Conservation (phyloP, 2,797 vertebrate species). For the Cossypha heuglini region DNA sequence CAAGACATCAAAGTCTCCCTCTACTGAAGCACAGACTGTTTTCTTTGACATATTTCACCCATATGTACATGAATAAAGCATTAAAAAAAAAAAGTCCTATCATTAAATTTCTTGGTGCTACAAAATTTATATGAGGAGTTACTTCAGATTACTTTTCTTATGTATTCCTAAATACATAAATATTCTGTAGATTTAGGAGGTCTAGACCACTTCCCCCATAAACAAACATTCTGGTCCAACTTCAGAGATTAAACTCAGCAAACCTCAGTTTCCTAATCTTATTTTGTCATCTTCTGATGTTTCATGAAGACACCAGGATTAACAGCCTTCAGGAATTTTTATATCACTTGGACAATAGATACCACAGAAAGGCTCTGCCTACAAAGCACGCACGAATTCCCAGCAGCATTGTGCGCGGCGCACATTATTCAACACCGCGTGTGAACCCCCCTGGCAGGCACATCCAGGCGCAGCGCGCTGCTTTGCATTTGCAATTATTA, state of each 20-base stretch:
- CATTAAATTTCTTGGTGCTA: not conserved
- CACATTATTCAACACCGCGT: not conserved
- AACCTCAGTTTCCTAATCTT: not conserved
- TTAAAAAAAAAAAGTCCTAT: not conserved
- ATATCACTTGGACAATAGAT: not conserved
- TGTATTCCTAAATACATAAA: not conserved
- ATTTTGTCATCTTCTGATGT: not conserved
- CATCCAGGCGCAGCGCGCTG: not conserved
- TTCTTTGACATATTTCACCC: not conserved
- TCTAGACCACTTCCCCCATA: not conserved
- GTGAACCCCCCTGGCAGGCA: not conserved
- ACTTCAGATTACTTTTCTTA: not conserved
- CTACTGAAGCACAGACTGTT: not conserved
- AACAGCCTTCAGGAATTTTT: not conserved
- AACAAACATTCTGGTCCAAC: not conserved
- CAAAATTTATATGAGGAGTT: not conserved
- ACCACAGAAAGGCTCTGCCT: not conserved
- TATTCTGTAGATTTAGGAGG: not conserved
- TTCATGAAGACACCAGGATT: not conserved
- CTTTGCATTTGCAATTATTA: not conserved
- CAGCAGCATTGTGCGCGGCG: not conserved
- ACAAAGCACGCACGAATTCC: fast-evolving
- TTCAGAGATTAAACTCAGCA: not conserved
- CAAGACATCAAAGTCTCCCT: not conserved
- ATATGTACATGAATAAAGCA: fast-evolving